A percentile compares a stretch with the other conserved stretches of the same genome.
phyloP scores from a whole-genome alignment of 2,888 invertebrate species.

The Drosophila nigricruria region DNA sequence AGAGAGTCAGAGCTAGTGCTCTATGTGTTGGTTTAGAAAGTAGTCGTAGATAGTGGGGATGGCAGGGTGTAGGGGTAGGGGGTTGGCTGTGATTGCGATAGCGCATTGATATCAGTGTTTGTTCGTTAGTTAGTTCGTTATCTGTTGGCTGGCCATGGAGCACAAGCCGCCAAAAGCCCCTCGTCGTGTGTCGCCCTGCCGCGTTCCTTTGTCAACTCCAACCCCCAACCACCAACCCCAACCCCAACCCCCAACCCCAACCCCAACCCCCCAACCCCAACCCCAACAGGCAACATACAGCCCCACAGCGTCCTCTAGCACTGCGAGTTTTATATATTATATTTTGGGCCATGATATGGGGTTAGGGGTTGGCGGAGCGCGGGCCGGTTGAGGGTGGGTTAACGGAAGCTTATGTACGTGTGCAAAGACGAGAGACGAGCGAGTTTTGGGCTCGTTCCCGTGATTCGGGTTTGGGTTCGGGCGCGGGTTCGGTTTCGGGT shows the following conservation, averaged over 20 bases:
- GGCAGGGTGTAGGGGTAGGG: neutral
- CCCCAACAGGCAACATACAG: neutral
- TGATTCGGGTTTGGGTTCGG: slow-evolving; percentile 6
- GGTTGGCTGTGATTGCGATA: slow-evolving; percentile 11
- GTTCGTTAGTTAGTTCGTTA: slow-evolving; percentile 76
- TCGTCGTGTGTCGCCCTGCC: neutral
- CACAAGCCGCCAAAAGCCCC: slow-evolving; percentile 17
- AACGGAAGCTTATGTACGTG: slow-evolving; percentile 37
- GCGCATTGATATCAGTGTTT: slow-evolving; percentile 58
- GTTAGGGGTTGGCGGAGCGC: neutral
- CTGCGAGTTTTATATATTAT: slow-evolving; percentile 62
- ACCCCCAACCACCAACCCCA: neutral
- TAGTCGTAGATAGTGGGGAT: neutral
- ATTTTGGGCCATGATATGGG: slow-evolving; percentile 42
- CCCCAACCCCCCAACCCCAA: neutral
- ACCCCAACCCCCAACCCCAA: neutral
- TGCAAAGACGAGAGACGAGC: slow-evolving; percentile 7
- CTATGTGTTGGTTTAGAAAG: slow-evolving; percentile 6
- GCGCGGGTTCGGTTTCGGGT: slow-evolving; percentile 1
- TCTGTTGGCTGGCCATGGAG: slow-evolving; percentile 40
- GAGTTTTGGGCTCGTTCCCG: slow-evolving; percentile 7
- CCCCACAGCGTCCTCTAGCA: neutral
- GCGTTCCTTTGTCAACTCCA: slow-evolving; percentile 2
- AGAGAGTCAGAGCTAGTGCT: slow-evolving; percentile 7
- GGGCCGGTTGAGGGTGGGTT: slow-evolving; percentile 1